Conservation (phyloP, 1,140 invertebrate species). For the Bicyclus anynana region DNA sequence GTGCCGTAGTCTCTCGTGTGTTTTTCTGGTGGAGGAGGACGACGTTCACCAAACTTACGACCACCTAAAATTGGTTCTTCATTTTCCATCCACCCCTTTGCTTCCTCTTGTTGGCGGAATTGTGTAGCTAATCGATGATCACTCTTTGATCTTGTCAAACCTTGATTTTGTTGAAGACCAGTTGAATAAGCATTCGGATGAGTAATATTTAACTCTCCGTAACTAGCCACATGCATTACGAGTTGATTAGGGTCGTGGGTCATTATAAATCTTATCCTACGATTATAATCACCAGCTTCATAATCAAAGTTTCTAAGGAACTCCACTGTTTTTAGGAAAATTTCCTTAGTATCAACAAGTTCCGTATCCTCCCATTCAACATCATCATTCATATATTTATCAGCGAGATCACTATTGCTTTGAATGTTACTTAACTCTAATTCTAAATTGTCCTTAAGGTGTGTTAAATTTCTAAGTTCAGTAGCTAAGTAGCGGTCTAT, state of each 20-base stretch:
- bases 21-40: conserved; percentile 73
- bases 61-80: conserved; percentile 83
- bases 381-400: conserved; percentile 93
- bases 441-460: conserved; percentile 95
- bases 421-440: conserved; percentile 94
- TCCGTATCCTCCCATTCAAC: conserved; percentile 93
- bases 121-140: conserved; percentile 94
- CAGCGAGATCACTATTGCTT: conserved; percentile 97
- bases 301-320: conserved; percentile 96
- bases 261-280: conserved; percentile 90
- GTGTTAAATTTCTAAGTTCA: conserved; percentile 89
- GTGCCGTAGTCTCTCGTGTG: conserved; percentile 75
- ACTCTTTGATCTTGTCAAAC: conserved; percentile 94
- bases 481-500: conserved; percentile 91
- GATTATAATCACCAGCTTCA: conserved; percentile 91
- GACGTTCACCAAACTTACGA: conserved; percentile 84
- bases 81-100: conserved; percentile 74
- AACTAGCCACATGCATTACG: conserved; percentile 89
- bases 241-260: conserved; percentile 93
- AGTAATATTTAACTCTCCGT: conserved; percentile 91
- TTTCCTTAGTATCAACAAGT: conserved; percentile 95
- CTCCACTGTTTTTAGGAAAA: conserved; percentile 95
- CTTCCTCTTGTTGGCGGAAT: conserved; percentile 91
- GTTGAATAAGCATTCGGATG: conserved; percentile 77
- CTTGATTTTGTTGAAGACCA: conserved; percentile 81